Evolutionary conservation across 2,113 vertebrate species (phyloP).

Genomic region (Cryptotis parvus): DNA sequence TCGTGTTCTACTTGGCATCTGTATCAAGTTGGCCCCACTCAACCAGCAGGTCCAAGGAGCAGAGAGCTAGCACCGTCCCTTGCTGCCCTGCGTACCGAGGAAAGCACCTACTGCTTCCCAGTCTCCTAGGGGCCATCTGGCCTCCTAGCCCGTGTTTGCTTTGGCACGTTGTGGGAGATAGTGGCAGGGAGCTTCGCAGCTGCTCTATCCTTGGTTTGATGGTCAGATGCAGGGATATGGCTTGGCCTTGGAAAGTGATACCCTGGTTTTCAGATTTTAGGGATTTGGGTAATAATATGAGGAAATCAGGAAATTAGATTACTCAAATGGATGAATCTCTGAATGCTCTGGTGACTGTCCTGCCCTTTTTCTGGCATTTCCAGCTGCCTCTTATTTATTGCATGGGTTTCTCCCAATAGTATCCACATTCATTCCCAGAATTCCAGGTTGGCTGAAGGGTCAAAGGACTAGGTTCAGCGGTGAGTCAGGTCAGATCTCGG

Average conservation of each 20-base stretch:
- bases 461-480: not conserved
- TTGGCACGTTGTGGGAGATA: not conserved
- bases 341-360: constrained; percentile 12
- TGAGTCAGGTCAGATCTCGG: not conserved
- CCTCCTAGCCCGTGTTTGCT: not conserved
- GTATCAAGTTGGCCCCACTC: not conserved
- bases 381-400: constrained; percentile 52
- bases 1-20: not conserved
- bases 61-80: not conserved
- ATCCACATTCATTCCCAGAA: constrained; percentile 43
- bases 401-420: constrained; percentile 59
- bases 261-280: constrained; percentile 44
- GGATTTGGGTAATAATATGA: constrained; percentile 49
- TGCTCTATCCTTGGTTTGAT: not conserved
- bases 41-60: not conserved
- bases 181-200: not conserved
- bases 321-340: not conserved
- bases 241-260: constrained; percentile 11
- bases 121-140: not conserved
- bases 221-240: not conserved
- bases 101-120: not conserved
- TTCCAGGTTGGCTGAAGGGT: constrained; percentile 17
- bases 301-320: constrained; percentile 35
- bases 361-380: not conserved
- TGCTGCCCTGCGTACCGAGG: not conserved